Conservation (phyloP, 2,888 invertebrate genomes). For the Brassicogethes aeneus region DNA sequence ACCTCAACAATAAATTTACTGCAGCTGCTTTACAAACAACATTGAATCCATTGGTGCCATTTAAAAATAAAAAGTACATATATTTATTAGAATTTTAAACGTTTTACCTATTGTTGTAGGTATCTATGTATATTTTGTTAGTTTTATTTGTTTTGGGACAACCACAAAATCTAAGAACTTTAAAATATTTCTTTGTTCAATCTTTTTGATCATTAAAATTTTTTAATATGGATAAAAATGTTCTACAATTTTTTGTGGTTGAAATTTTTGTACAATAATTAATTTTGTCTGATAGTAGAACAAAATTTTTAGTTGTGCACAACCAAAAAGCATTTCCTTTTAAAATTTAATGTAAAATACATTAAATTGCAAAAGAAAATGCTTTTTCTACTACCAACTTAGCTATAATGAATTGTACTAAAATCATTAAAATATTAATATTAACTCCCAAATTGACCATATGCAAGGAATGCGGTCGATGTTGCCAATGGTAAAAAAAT, state of each 20-base stretch:
- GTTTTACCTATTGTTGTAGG: conserved; percentile 5
- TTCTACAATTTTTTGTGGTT: conserved; percentile 6
- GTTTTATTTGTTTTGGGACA: conserved; percentile 7
- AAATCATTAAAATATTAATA: too few species aligned
- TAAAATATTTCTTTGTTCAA: conserved; percentile 7
- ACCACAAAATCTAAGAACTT: conserved; percentile 2
- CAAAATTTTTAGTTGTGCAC: too few species aligned
- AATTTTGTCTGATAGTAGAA: conserved; percentile 2
- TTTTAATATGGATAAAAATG: too few species aligned
- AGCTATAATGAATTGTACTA: too few species aligned
- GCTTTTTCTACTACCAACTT: too few species aligned
- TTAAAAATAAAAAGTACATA: conserved; percentile 18
- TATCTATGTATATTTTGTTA: conserved; percentile 22
- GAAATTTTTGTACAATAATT: conserved; percentile 3
- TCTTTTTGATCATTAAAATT: too few species aligned
- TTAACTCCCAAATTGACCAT: too few species aligned
- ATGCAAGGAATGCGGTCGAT: too few species aligned
- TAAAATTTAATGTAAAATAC: too few species aligned
- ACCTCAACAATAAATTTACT: background rate
- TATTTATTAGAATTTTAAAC: conserved; percentile 12
- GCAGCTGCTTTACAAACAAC: background rate
- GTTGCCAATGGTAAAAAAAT: too few species aligned
- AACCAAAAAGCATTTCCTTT: too few species aligned
- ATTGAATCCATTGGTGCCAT: conserved; percentile 29
- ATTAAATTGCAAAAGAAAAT: too few species aligned